These are phyloP conservation scores for Catharus ustulatus DNA, from an alignment of 2,797 vertebrate species.

Conservation along the genomic window DNA sequence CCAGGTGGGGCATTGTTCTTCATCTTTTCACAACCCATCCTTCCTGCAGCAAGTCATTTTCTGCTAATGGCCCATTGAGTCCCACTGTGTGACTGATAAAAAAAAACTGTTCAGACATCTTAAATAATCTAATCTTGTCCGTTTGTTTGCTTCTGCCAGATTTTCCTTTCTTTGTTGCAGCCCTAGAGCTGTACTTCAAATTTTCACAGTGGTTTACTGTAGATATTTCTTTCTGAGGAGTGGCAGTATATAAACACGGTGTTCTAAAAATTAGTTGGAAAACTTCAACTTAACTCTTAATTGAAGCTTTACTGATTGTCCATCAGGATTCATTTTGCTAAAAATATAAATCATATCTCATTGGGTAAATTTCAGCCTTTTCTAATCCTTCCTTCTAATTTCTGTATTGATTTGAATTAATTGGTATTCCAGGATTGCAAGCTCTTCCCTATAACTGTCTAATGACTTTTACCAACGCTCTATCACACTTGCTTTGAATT, in stretches of 20 bases:
- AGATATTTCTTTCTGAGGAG: neutral
- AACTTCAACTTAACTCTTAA: slow-evolving; percentile 33
- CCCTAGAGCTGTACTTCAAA: neutral
- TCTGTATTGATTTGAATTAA: slow-evolving; percentile 68
- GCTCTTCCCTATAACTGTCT: slow-evolving; percentile 30
- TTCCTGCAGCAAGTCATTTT: no score
- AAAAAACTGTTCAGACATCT: neutral
- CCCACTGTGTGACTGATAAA: no score
- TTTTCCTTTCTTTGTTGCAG: neutral
- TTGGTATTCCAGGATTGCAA: slow-evolving; percentile 60
- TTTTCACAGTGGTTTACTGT: neutral
- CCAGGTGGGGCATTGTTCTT: no score
- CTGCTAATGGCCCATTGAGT: no score
- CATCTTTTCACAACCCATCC: no score
- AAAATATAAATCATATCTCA: slow-evolving; percentile 43
- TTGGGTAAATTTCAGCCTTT: slow-evolving; percentile 59
- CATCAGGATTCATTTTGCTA: slow-evolving; percentile 48
- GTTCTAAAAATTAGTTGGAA: slow-evolving; percentile 1
- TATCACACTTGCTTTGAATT: slow-evolving; percentile 55
- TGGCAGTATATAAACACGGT: neutral
- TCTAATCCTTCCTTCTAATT: slow-evolving; percentile 64
- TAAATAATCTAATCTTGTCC: neutral
- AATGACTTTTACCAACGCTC: slow-evolving; percentile 53
- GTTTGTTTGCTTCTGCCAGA: neutral
- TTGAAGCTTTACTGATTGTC: neutral